A percentile compares a stretch with the other conserved stretches of the same genome.
Conservation (phyloP, 2,888 invertebrate genomes). For the Brachypalpus laphriformis region DNA sequence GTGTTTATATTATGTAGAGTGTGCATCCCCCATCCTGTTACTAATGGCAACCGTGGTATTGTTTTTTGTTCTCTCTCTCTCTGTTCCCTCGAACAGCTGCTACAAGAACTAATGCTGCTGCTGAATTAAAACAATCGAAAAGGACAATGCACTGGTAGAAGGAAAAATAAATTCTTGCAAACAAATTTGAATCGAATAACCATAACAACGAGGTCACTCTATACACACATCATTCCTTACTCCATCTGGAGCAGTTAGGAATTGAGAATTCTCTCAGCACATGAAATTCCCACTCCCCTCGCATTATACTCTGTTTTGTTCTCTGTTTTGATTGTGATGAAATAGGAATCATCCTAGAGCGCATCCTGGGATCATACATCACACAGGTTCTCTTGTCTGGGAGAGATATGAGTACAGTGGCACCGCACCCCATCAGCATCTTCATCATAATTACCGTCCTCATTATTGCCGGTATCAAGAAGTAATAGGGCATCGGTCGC, state of each 20-base stretch:
- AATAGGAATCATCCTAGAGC: slow-evolving; percentile 24
- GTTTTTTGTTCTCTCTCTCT: slow-evolving; percentile 11
- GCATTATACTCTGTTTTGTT: slow-evolving; percentile 1
- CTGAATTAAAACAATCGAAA: slow-evolving; percentile 29
- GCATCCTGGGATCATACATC: slow-evolving; percentile 60
- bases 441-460: slow-evolving; percentile 37
- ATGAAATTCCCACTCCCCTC: background rate
- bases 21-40: slow-evolving; percentile 37
- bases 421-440: slow-evolving; percentile 25
- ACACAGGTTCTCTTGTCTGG: slow-evolving; percentile 45
- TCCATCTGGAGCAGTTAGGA: slow-evolving; percentile 50
- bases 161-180: slow-evolving; percentile 2
- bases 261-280: slow-evolving; percentile 49
- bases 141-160: background rate
- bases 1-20: slow-evolving; percentile 1
- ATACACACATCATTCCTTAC: slow-evolving; percentile 4
- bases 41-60: slow-evolving; percentile 51
- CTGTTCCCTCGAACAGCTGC: slow-evolving; percentile 46
- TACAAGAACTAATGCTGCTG: slow-evolving; percentile 30
- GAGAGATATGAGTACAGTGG: slow-evolving; percentile 37
- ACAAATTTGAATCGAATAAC: slow-evolving; percentile 62
- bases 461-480: slow-evolving; percentile 49
- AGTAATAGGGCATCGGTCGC: slow-evolving; percentile 37
- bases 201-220: slow-evolving; percentile 69
- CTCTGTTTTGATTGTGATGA: slow-evolving; percentile 62